phyloP scores from a whole-genome alignment of 2,888 invertebrate genomes.

The Dioctria linearis region DNA sequence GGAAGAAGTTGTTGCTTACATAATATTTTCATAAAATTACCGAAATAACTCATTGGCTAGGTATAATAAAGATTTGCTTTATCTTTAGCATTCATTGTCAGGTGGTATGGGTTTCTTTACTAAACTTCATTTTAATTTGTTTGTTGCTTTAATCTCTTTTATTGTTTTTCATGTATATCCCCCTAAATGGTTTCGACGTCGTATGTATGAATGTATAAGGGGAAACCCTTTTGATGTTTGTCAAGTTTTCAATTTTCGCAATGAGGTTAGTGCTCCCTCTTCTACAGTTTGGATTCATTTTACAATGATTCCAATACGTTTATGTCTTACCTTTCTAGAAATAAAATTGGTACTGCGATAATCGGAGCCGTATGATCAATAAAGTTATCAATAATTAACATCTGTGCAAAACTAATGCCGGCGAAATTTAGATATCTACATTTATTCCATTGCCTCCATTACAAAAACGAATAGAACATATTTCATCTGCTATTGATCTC shows the following conservation, averaged over 20 bases:
- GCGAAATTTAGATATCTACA: slow-evolving; percentile 23
- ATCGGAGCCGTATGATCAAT: neutral
- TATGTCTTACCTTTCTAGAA: too few relatives aligned
- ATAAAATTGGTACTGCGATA: too few relatives aligned
- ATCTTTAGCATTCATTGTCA: slow-evolving; percentile 1
- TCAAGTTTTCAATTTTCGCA: too few relatives aligned
- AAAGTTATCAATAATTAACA: slow-evolving; percentile 19
- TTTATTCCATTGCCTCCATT: slow-evolving; percentile 13
- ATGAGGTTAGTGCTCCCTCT: too few relatives aligned
- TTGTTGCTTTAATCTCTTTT: neutral
- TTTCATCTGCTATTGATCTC: slow-evolving; percentile 48
- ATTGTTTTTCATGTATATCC: too few relatives aligned
- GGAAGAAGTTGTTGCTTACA: slow-evolving; percentile 17
- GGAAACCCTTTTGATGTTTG: neutral
- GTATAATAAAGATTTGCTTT: slow-evolving; percentile 36
- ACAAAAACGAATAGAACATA: slow-evolving; percentile 21
- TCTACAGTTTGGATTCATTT: too few relatives aligned
- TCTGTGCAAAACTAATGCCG: slow-evolving; percentile 45
- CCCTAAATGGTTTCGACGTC: too few relatives aligned
- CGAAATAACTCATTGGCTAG: slow-evolving; percentile 52
- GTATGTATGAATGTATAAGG: neutral
- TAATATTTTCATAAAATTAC: slow-evolving; percentile 21
- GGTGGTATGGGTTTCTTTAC: neutral
- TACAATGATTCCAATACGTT: too few relatives aligned
- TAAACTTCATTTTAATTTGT: neutral